phyloP scores from a whole-genome alignment of 2,797 vertebrate genomes.

The Prionace glauca region DNA sequence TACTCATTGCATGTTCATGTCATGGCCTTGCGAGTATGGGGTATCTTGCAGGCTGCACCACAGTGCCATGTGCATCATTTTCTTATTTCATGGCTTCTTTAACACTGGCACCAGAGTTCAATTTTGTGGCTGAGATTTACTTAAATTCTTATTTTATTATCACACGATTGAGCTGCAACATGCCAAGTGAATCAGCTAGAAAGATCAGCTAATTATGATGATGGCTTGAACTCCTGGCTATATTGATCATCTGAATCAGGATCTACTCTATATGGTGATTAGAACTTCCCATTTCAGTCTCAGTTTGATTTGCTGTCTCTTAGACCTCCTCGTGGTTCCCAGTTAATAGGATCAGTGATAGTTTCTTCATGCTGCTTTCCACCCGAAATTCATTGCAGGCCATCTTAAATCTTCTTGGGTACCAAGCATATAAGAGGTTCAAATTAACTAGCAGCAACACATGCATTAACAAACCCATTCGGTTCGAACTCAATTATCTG shows the following conservation, averaged over 20 bases:
- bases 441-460: background rate
- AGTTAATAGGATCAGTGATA: background rate
- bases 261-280: background rate
- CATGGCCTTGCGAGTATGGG: background rate
- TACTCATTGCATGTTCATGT: background rate
- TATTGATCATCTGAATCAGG: background rate
- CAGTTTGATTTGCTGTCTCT: background rate
- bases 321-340: background rate
- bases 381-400: background rate
- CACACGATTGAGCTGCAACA: background rate
- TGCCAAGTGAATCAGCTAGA: background rate
- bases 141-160: background rate
- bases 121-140: background rate
- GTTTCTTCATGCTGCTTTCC: background rate
- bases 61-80: background rate
- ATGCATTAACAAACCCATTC: background rate
- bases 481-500: background rate
- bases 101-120: background rate
- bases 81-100: background rate
- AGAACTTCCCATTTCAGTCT: background rate
- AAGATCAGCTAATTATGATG: background rate
- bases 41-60: background rate
- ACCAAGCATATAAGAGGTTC: background rate
- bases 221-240: background rate
- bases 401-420: background rate